phyloP scores from a whole-genome alignment of 1,140 invertebrate genomes.

The Steinernema feltiae region DNA sequence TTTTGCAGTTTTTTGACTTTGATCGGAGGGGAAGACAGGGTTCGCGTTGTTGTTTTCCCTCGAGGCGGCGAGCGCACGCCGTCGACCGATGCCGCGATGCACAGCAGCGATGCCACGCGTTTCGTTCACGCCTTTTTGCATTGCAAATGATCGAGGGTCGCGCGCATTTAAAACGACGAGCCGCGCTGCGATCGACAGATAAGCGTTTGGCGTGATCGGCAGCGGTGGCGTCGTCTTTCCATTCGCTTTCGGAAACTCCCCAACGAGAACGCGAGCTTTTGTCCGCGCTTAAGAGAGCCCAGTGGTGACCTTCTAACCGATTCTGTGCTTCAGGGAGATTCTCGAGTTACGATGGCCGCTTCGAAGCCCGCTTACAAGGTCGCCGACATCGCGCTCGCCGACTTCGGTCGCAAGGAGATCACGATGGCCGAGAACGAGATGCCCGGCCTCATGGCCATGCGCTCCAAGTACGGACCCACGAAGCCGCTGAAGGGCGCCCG shows the following conservation, averaged over 20 bases:
- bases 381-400: slow-evolving; percentile 79
- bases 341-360: background rate
- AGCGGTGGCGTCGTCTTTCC: background rate
- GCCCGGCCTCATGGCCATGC: slow-evolving; percentile 88
- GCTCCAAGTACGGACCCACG: slow-evolving; percentile 76
- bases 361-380: slow-evolving; percentile 50
- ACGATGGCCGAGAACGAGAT: slow-evolving; percentile 97
- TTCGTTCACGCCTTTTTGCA: background rate
- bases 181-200: background rate
- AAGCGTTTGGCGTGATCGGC: background rate
- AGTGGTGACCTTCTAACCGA: background rate
- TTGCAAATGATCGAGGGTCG: background rate
- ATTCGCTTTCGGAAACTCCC: background rate
- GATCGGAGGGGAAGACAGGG: no score
- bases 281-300: background rate
- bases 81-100: background rate
- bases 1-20: no score
- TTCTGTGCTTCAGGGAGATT: background rate
- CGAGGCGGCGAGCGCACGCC: background rate
- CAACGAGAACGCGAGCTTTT: background rate
- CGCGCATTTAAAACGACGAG: background rate
- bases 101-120: background rate
- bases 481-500: slow-evolving; percentile 87
- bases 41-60: background rate
- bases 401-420: slow-evolving; percentile 92